Percentiles rank a stretch among this genome's conserved stretches.
Evolutionary conservation across 2,797 vertebrate genomes (phyloP).

Genomic region (Ctenochaetus hawaiiensis): DNA sequence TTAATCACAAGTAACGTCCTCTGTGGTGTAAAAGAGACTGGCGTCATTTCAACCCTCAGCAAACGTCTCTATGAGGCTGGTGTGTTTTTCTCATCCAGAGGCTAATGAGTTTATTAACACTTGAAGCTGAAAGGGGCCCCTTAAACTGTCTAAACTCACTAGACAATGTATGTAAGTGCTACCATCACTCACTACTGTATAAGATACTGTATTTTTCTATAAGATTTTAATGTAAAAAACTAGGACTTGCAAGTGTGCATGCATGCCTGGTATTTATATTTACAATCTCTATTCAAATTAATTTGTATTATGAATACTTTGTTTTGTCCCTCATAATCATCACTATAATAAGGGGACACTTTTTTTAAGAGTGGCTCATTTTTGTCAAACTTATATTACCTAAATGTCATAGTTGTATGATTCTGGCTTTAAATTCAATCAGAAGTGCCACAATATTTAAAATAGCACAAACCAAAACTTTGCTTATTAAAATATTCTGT

Average conservation of each 20-base stretch:
- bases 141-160: constrained; percentile 28
- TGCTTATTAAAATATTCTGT: background rate
- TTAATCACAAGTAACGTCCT: constrained; percentile 81
- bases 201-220: constrained; percentile 6
- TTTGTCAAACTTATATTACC: background rate
- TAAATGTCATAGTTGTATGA: background rate
- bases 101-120: constrained; percentile 80
- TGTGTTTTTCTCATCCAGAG: constrained; percentile 76
- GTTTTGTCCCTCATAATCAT: background rate
- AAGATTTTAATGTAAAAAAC: constrained; percentile 9
- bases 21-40: constrained; percentile 68
- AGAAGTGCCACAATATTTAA: background rate
- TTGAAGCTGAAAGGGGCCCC: constrained; percentile 40
- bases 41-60: constrained; percentile 57
- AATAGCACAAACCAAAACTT: background rate
- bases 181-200: constrained; percentile 13
- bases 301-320: background rate
- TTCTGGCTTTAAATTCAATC: background rate
- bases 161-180: constrained; percentile 3
- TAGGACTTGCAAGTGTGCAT: background rate
- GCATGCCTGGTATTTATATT: background rate
- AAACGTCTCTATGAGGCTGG: constrained; percentile 40
- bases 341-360: background rate
- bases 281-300: background rate
- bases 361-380: background rate